Base-by-base conservation (phyloP, 2,113 vertebrate genomes). In the Neotoma lepida region DNA sequence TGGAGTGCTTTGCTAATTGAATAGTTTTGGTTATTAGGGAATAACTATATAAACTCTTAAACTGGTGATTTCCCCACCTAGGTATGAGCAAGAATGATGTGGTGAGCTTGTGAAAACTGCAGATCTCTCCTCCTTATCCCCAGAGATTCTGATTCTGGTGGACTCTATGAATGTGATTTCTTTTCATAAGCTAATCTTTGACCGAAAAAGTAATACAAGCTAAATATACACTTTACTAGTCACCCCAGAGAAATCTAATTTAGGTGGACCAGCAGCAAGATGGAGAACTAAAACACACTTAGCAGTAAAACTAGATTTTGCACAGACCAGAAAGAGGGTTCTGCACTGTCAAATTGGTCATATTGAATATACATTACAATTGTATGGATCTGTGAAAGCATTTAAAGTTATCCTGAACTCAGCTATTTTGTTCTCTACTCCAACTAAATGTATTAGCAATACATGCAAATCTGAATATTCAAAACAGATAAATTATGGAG, bases 191-290 rank as follows among this genome's bases (percentile, higher is more conserved):
- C n/a, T 91, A 94, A 95, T 33, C 44, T 96, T 92, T 89, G 24
- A 87, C 81, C 86, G n/a, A 71, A 95, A 95, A 86, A 66, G 14
- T 63, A 86, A 81, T 39, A 80, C 24, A 76, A 24, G 66, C 70
- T 91, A 77, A 92, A 66, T 86, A 39, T 66, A 66, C 26, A 74
- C 93, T 96, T 95, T 94, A 88, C 89, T 94, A 39, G 88, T 68
- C 49, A 88, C 7, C 35, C 4, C 4, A 87, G 33, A 14, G 61
- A 35, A 95, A 18, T 88, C 61, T 96, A 94, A 94, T 78, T 95
- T 61, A 70, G 44, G 54, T 89, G 49, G 68, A 89, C 44, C 58
- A 49, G 66, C 51, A 77, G 89, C 66, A 61, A 89, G 8, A 2
- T 74, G 20, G 73, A 93, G 64, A 89, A 91, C 26, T 81, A 81